Evolutionary conservation across 2,888 invertebrate species (phyloP), one percentile per base, ranked within the genome.

Genomic region (Diabrotica balteata): DNA sequence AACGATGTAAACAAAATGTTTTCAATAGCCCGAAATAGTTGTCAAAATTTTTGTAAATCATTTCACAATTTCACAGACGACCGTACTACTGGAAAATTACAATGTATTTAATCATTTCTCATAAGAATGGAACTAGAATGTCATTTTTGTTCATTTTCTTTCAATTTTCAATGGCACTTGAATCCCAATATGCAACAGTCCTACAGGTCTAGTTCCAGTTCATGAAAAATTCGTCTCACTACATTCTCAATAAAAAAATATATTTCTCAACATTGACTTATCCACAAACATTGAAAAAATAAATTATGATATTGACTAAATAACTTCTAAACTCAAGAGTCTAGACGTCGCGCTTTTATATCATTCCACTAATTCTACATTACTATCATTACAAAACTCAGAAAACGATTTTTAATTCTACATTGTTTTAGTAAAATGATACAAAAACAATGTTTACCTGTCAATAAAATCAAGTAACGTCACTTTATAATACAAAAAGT

Each of bases 151-250:
- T 52, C 57, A 11, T 54, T 42, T 63, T 59, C 62, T 54, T 59
- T 62, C 59, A 59, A 65, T 67, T 57, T 63, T 70, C 68, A 73
- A 76, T 76, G 76, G 76, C 76, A 76, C 76, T 73, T 74, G 65
- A 54, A 50, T 52, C 62, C 58, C 50, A 55, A 61, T 22, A 7
- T 17, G 62, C 52, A 8, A 52, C 55, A 57, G 17, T 57, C 44
- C 55, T 51, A 49, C 50, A 49, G 17, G 50, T n/a, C 62, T 59
- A 69, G 43, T 63, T 55, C 52, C 60, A 58, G 50, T 32, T n/a
- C 32, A 51, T 60, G 45, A 57, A 64, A 22, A 57, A 42, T 45
- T 53, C 59, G 53, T 53, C 70, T 73, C 69, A 72, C 73, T 71
- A 69, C 73, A 59, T 72, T 72, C 73, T 70, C 63, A 63, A 71